phyloP scores from a whole-genome alignment of 2,113 vertebrate species.

The Onychorhynchus coronatus region DNA sequence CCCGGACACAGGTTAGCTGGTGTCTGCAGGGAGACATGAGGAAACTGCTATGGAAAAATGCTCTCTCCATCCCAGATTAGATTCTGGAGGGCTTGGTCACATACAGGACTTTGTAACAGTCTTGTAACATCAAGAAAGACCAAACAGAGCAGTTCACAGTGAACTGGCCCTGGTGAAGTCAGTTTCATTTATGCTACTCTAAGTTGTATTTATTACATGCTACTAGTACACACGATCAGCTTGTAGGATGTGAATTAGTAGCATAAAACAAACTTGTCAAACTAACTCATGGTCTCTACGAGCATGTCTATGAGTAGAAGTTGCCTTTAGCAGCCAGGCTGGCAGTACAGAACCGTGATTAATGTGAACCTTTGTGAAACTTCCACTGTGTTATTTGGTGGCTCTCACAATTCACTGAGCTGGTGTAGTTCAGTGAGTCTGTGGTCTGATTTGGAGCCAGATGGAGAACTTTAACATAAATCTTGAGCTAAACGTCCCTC shows the following conservation, averaged over 20 bases:
- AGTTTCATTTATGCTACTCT: not conserved
- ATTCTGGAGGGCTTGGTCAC: not conserved
- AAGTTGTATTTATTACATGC: not conserved
- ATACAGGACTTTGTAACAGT: not conserved
- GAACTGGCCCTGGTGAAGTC: not conserved
- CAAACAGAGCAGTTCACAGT: not conserved
- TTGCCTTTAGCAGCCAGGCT: not conserved
- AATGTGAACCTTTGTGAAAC: not conserved
- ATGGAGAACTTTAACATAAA: not conserved
- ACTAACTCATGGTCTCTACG: not conserved
- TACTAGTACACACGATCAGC: not conserved
- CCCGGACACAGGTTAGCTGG: no score
- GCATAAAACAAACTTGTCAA: not conserved
- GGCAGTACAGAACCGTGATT: not conserved
- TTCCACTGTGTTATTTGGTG: not conserved
- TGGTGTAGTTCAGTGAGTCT: not conserved
- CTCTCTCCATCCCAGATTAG: no score
- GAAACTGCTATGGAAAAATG: not conserved
- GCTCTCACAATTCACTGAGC: not conserved
- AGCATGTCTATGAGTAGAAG: not conserved
- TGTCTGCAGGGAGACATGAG: not conserved
- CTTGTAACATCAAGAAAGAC: rapidly evolving
- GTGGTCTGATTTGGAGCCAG: not conserved
- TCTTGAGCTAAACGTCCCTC: not conserved
- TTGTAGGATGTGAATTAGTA: not conserved